Base-by-base conservation (phyloP, 2,888 invertebrate species). In the Drosophila gaucha region DNA sequence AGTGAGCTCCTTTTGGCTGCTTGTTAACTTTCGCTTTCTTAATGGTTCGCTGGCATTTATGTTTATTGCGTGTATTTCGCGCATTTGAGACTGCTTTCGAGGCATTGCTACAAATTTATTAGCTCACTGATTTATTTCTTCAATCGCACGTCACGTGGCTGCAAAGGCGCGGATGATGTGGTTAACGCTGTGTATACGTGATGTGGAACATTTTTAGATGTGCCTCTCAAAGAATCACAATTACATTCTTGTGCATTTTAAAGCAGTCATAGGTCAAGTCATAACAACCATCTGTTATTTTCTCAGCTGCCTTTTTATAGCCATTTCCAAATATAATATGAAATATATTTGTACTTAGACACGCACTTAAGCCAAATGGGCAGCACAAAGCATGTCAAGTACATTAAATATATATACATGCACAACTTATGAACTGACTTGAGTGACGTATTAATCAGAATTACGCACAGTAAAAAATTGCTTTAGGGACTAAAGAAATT, bases 101-200 rank as follows among this genome's bases (percentile, higher is more conserved):
- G 22, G 14, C 24, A 24, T 26, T 46, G 38, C 67, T 52, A 36
- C 60, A 82, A 76, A 82, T 82, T 64, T 73, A 82, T 78, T 82
- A 78, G 78, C 79, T 54, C 49, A 41, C 62, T 67, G 73, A 80
- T 78, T 85, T 80, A 75, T 82, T 82, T 78, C 63, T 82, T 67
- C 69, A 73, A 73, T 76, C 85, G 76, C 62, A 64, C 63, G 70
- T 64, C 51, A 71, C 26, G 55, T 33, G 49, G 35, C 35, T 39
- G n/a, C 14, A 54, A 10, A 5, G 24, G 6, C 30, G 24, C 10
- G 10, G 22, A 31, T 24, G 30, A 51, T 38, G 50, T 30, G 57
- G n/a, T 18, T 44, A 26, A 31, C 36, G 36, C 20, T 18, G 44
- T 26, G 38, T 16, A 38, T 52, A 49, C 71, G 43, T 64, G 16